A percentile compares a stretch with the other conserved stretches of the same genome.
Conservation (phyloP, 2,888 invertebrate genomes). For the Arctia plantaginis region DNA sequence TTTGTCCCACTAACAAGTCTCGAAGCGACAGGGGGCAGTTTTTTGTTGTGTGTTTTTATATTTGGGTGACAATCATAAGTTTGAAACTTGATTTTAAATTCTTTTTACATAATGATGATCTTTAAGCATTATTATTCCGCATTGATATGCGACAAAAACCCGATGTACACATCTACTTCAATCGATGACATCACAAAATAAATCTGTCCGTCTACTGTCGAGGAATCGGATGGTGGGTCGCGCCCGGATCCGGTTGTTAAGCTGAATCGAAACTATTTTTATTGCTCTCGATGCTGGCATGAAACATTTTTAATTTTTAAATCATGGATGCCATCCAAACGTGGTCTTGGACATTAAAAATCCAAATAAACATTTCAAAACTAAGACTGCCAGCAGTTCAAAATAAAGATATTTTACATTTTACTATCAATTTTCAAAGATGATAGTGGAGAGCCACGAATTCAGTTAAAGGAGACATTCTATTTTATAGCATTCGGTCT, state of each 20-base stretch:
- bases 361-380: neutral
- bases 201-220: conserved; percentile 69
- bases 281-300: conserved; percentile 72
- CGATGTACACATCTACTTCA: conserved; percentile 54
- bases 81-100: conserved; percentile 16
- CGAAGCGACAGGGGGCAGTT: conserved; percentile 25
- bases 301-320: conserved; percentile 63
- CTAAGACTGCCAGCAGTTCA: conserved; percentile 8
- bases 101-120: conserved; percentile 14
- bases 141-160: conserved; percentile 27
- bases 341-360: neutral
- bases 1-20: conserved; percentile 50
- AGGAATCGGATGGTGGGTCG: conserved; percentile 68
- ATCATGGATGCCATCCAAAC: conserved; percentile 6
- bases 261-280: conserved; percentile 81
- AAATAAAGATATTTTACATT: conserved; percentile 41
- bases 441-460: conserved; percentile 43
- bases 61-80: conserved; percentile 22
- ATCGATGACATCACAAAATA: conserved; percentile 81
- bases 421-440: conserved; percentile 40
- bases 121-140: conserved; percentile 25
- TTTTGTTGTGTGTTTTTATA: conserved; percentile 40
- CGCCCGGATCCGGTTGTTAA: conserved; percentile 82
- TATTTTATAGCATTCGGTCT: conserved; percentile 53
- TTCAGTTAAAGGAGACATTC: conserved; percentile 50